phyloP scores from a whole-genome alignment of 2,113 vertebrate species.

The Neogale vison region DNA sequence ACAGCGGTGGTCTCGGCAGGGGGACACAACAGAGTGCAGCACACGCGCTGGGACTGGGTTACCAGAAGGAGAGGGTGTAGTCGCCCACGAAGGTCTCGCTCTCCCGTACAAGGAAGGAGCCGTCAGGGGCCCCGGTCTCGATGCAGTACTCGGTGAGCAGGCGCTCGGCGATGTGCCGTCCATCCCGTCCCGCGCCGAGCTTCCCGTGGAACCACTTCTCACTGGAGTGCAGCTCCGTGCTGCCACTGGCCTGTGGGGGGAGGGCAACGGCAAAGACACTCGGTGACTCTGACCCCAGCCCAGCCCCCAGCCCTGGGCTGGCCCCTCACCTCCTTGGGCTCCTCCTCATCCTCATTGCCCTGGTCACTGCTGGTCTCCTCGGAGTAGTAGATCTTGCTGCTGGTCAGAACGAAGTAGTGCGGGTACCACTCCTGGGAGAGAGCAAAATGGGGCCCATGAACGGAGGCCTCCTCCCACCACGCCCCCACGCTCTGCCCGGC shows the following conservation, averaged over 20 bases:
- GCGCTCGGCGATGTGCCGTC: slow-evolving; percentile 97
- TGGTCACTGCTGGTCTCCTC: slow-evolving; percentile 95
- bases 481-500: background rate
- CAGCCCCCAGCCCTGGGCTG: background rate
- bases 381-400: slow-evolving; percentile 98
- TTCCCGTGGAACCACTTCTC: slow-evolving; percentile 99
- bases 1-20: background rate
- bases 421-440: slow-evolving; percentile 95
- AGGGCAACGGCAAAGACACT: background rate
- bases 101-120: slow-evolving; percentile 97
- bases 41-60: background rate
- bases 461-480: too few relatives aligned
- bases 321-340: slow-evolving; percentile 93
- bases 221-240: slow-evolving; percentile 94
- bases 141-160: slow-evolving; percentile 96
- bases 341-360: slow-evolving; percentile 97
- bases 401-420: slow-evolving; percentile 98
- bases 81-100: slow-evolving; percentile 98
- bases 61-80: slow-evolving; percentile 99
- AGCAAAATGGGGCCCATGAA: background rate
- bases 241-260: slow-evolving; percentile 87
- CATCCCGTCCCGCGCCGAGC: slow-evolving; percentile 94
- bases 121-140: slow-evolving; percentile 95
- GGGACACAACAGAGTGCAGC: fast-evolving
- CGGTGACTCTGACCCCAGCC: background rate